These are phyloP conservation scores for Bombus confusus DNA, from an alignment of 1,140 invertebrate genomes.

Conservation along the genomic window DNA sequence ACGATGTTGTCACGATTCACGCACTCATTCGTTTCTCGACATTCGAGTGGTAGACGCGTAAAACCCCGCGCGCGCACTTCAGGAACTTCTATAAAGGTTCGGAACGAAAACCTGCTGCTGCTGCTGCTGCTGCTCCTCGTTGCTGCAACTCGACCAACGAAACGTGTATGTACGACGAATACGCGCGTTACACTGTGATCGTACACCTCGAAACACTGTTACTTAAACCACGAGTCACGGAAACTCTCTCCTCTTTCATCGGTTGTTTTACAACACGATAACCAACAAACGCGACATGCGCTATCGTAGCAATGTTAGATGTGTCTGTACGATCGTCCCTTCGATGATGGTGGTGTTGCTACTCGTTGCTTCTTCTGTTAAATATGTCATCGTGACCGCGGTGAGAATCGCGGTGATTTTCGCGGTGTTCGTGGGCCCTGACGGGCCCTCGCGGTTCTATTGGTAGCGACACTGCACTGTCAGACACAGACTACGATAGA, in stretches of 20 bases:
- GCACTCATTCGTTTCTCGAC: slow-evolving; percentile 50
- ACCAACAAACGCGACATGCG: neutral
- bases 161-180: neutral
- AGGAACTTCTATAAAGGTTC: slow-evolving; percentile 28
- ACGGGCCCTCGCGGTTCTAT: slow-evolving; percentile 53
- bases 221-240: neutral
- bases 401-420: neutral
- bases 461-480: slow-evolving; percentile 48
- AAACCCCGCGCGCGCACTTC: slow-evolving; percentile 11
- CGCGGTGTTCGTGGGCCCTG: slow-evolving; percentile 43
- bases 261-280: slow-evolving; percentile 8
- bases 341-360: neutral
- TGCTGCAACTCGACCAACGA: neutral
- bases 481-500: slow-evolving; percentile 58
- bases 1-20: slow-evolving; percentile 52
- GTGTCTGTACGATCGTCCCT: slow-evolving; percentile 6
- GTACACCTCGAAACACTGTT: slow-evolving; percentile 19
- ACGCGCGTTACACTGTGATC: neutral
- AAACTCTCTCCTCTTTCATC: slow-evolving; percentile 32
- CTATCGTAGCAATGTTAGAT: slow-evolving; percentile 42
- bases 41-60: neutral
- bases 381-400: slow-evolving; percentile 54
- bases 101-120: neutral
- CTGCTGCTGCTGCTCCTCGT: neutral
- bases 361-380: neutral